phyloP scores from a whole-genome alignment of 2,888 invertebrate genomes.

The Phragmatobia fuliginosa region DNA sequence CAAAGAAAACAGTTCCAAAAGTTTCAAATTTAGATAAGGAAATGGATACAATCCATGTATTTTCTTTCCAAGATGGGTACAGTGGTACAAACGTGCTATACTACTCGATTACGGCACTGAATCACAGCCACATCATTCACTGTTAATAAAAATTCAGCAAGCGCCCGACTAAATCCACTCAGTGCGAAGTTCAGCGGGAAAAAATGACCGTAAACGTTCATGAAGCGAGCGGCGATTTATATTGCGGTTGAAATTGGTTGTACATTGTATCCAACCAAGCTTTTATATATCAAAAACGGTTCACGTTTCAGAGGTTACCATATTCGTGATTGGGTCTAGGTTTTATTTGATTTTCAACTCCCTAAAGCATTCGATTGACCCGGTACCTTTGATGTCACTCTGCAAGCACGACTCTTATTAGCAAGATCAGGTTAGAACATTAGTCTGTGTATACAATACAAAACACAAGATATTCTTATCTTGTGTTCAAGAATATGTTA shows the following conservation, averaged over 20 bases:
- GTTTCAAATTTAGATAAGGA: not conserved
- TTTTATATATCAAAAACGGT: not conserved
- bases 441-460: too few species aligned
- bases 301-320: not conserved
- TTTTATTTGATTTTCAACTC: not conserved
- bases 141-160: not conserved
- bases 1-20: not conserved
- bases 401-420: too few species aligned
- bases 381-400: not conserved
- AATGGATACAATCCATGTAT: not conserved
- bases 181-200: not conserved
- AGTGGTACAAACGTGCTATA: not conserved
- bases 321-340: not conserved
- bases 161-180: constrained; percentile 1
- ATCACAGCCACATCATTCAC: not conserved
- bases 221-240: not conserved
- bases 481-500: too few species aligned
- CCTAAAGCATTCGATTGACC: too few species aligned
- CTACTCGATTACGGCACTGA: not conserved
- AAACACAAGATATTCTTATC: too few species aligned
- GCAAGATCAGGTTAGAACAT: too few species aligned
- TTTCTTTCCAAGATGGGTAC: not conserved
- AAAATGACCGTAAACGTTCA: not conserved
- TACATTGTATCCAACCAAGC: not conserved
- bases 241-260: not conserved